Percentiles rank a stretch among this genome's conserved stretches.
Conservation (phyloP, 2,113 vertebrate genomes). For the Callospermophilus lateralis region DNA sequence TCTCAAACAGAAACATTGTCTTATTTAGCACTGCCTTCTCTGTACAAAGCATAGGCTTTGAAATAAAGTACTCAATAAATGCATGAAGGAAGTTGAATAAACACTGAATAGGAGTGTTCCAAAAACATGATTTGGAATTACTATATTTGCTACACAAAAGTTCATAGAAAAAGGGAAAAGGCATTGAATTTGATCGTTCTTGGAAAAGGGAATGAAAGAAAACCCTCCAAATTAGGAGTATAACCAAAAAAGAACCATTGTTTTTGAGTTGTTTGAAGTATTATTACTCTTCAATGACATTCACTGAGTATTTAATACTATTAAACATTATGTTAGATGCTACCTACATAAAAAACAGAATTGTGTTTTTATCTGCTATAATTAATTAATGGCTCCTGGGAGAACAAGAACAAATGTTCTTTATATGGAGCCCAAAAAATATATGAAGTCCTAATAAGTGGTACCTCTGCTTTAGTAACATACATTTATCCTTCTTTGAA, state of each 20-base stretch:
- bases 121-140: slow-evolving; percentile 17
- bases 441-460: background rate
- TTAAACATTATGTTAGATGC: background rate
- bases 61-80: slow-evolving; percentile 13
- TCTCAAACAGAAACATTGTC: background rate
- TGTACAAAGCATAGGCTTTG: background rate
- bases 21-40: slow-evolving; percentile 9
- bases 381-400: background rate
- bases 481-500: background rate
- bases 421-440: background rate
- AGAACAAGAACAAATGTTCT: background rate
- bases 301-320: background rate
- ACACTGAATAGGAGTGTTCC: background rate
- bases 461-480: background rate
- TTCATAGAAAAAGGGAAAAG: slow-evolving; percentile 51
- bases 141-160: slow-evolving; percentile 17
- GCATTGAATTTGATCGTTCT: background rate
- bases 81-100: slow-evolving; percentile 33
- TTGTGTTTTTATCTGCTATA: background rate
- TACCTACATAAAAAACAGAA: slow-evolving; percentile 18
- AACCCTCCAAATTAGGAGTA: slow-evolving; percentile 1
- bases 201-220: background rate
- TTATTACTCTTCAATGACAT: background rate
- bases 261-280: slow-evolving; percentile 11
- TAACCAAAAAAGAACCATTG: slow-evolving; percentile 1